phyloP scores from a whole-genome alignment of 2,888 invertebrate genomes.

The Cactoblastis cactorum region DNA sequence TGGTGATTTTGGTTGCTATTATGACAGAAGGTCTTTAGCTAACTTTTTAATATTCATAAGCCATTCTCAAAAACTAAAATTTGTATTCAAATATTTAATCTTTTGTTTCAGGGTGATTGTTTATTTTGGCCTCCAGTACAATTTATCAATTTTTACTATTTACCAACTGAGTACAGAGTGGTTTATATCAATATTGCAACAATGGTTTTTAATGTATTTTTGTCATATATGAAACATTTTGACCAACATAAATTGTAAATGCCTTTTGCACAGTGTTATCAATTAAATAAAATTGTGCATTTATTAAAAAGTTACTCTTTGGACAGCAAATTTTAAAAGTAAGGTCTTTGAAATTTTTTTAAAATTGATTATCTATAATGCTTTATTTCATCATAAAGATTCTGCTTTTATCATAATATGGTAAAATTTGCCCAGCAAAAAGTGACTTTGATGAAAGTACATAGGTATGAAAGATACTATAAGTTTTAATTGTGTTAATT shows the following conservation, averaged over 20 bases:
- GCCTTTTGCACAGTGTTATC: conserved; percentile 1
- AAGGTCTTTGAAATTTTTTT: background rate
- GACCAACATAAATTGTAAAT: conserved; percentile 44
- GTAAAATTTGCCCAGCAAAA: background rate
- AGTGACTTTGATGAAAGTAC: background rate
- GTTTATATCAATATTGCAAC: conserved; percentile 92
- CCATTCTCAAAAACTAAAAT: too few relatives aligned
- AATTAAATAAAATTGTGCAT: background rate
- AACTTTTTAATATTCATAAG: too few relatives aligned
- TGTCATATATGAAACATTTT: conserved; percentile 92
- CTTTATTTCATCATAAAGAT: background rate
- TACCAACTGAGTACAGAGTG: conserved; percentile 90
- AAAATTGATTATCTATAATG: background rate
- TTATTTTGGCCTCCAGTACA: conserved; percentile 95
- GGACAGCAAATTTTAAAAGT: background rate
- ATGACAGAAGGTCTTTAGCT: too few relatives aligned
- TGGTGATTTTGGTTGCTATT: too few relatives aligned
- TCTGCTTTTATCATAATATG: background rate
- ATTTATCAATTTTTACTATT: conserved; percentile 91
- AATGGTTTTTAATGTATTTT: conserved; percentile 91
- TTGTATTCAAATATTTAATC: too few relatives aligned
- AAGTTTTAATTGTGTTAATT: background rate
- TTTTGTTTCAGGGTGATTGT: conserved; percentile 88
- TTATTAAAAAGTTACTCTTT: background rate
- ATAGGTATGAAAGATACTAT: background rate